Evolutionary conservation across 2,797 vertebrate species (phyloP), one percentile per base, ranked within the genome.

Genomic region (Betta splendens): DNA sequence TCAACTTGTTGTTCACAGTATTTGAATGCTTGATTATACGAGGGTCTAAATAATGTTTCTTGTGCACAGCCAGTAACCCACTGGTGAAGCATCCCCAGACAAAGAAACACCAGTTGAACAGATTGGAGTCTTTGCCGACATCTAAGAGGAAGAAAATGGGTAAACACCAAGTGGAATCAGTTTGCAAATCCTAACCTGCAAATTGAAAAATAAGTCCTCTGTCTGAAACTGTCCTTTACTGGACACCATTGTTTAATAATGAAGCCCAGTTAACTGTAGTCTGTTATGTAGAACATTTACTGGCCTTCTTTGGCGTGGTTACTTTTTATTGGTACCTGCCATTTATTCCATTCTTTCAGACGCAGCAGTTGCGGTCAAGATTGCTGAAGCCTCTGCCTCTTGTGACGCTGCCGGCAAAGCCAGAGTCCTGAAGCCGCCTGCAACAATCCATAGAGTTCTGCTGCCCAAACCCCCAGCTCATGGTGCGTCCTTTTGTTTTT

Each of bases 101-200:
- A 17, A 84, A 72, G 64, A 89, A 57, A 42, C 81, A 74, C 2
- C 23, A 28, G 1, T 33, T 83, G 32, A 50, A 31, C 40, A 75
- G 56, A 61, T 48, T 16, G 20, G 79, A 85, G 12, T 4, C 36
- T 44, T 50, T 82, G 1, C 66, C 64, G 5, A 1, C 44, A 7
- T 49, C 75, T 29, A 90, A 87, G 61, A 87, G 43, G 61, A 81
- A 68, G 39, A 87, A 75, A 67, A 62, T 35, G 0, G 87, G 87
- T 90, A 79, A 72, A 43, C 57, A 45, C 9, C 20, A n/a, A n/a
- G n/a, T n/a, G n/a, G n/a, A n/a, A n/a, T n/a, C n/a, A n/a, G n/a
- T n/a, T n/a, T n/a, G n/a, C n/a, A n/a, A n/a, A n/a, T n/a, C n/a
- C n/a, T n/a, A n/a, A n/a, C n/a, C n/a, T n/a, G n/a, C n/a, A n/a